Percentiles rank a stretch among this genome's conserved stretches.
phyloP scores from a whole-genome alignment of 2,113 vertebrate genomes.

The Oryzias curvinotus region DNA sequence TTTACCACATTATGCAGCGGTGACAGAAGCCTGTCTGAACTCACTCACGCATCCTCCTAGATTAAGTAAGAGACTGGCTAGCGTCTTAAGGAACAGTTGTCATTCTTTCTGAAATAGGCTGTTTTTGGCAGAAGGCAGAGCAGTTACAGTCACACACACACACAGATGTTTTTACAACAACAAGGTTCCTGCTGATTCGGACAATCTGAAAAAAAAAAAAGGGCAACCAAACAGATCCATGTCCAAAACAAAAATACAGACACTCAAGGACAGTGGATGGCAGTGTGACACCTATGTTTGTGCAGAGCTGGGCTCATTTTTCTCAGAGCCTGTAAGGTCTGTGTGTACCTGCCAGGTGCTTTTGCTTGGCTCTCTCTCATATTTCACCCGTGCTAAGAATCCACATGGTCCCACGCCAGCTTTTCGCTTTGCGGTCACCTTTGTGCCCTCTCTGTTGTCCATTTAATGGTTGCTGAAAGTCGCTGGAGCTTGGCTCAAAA shows the following conservation, averaged over 20 bases:
- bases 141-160: slow-evolving; percentile 20
- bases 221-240: neutral
- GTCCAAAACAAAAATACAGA: slow-evolving; percentile 6
- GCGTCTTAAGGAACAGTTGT: slow-evolving; percentile 41
- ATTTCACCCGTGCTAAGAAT: slow-evolving; percentile 53
- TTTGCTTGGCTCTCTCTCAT: slow-evolving; percentile 45
- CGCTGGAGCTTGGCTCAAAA: slow-evolving; percentile 1
- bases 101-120: slow-evolving; percentile 37
- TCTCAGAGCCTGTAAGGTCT: slow-evolving; percentile 55
- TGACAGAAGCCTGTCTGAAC: slow-evolving; percentile 28
- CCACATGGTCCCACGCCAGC: slow-evolving; percentile 39
- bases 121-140: slow-evolving; percentile 34
- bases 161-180: slow-evolving; percentile 44
- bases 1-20: slow-evolving; percentile 41
- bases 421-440: slow-evolving; percentile 20
- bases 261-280: slow-evolving; percentile 11
- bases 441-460: slow-evolving; percentile 22
- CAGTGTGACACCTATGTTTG: slow-evolving; percentile 25
- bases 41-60: slow-evolving; percentile 26
- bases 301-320: slow-evolving; percentile 51
- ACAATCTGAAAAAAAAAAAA: neutral
- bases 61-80: slow-evolving; percentile 34
- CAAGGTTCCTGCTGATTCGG: neutral
- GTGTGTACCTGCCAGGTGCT: slow-evolving; percentile 44
- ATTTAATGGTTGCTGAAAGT: slow-evolving; percentile 21